These are phyloP conservation scores for Pithys albifrons DNA, from an alignment of 2,113 vertebrate species.

Conservation along the genomic window DNA sequence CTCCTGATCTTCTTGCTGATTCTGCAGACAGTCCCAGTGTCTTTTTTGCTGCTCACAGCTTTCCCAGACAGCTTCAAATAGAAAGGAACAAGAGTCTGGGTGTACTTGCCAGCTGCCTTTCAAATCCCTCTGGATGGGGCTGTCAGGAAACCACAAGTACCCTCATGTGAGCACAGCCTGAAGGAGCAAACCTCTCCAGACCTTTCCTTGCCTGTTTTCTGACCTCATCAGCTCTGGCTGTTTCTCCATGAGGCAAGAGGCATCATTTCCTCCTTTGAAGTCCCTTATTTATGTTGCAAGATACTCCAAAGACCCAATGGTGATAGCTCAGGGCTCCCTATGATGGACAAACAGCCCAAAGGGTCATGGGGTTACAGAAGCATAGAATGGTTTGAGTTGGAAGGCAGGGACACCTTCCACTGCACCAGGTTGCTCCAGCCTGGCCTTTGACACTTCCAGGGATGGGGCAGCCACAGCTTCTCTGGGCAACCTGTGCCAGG, in stretches of 20 bases:
- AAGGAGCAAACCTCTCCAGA: neutral
- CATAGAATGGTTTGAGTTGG: neutral
- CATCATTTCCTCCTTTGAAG: neutral
- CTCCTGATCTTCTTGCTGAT: slow-evolving; percentile 53
- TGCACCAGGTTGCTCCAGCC: rapidly evolving
- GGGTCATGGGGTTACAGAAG: neutral
- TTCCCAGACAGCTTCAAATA: slow-evolving; percentile 47
- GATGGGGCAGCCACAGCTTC: neutral
- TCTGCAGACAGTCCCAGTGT: slow-evolving; percentile 44
- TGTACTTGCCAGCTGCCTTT: slow-evolving; percentile 38
- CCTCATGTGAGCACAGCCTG: neutral
- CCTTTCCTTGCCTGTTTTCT: neutral
- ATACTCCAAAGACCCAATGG: rapidly evolving
- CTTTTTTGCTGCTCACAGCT: slow-evolving; percentile 47
- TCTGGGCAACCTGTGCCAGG: neutral
- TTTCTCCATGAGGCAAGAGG: neutral
- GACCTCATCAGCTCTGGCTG: neutral
- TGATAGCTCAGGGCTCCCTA: neutral
- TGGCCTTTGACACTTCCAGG: neutral
- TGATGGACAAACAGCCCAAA: neutral
- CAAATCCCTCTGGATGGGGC: neutral
- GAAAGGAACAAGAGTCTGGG: slow-evolving; percentile 22
- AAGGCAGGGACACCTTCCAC: neutral
- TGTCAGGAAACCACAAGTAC: neutral
- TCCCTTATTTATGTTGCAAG: neutral